Conservation (phyloP, 2,797 vertebrate genomes). For the Darevskia nairensis region DNA sequence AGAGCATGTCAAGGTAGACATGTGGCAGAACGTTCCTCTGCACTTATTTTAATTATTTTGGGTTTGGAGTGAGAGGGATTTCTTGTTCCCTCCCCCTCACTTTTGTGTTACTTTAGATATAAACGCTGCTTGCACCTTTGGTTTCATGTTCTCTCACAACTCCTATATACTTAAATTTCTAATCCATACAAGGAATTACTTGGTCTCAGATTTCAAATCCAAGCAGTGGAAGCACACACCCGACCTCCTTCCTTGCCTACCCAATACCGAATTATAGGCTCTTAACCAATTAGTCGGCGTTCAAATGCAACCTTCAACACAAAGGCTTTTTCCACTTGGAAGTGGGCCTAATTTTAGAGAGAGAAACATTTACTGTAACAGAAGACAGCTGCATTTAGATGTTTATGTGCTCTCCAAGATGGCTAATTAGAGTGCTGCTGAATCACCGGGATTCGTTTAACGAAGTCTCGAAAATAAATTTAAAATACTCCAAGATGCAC, state of each 20-base stretch:
- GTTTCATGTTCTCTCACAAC: background rate
- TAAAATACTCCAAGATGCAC: background rate
- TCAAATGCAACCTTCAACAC: background rate
- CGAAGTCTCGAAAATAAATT: background rate
- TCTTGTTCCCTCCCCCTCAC: background rate
- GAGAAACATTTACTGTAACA: constrained; percentile 5
- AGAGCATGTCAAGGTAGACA: background rate
- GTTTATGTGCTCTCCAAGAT: background rate
- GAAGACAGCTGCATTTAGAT: background rate
- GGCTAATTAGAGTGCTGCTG: constrained; percentile 14
- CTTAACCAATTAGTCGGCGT: constrained; percentile 17
- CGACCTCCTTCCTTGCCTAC: background rate
- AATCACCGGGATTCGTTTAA: background rate
- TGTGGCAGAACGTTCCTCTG: background rate
- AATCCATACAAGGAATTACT: background rate
- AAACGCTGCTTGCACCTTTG: background rate
- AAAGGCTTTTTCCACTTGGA: constrained; percentile 18
- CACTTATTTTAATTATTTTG: background rate
- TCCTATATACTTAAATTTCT: background rate
- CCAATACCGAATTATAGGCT: background rate
- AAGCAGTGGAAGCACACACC: background rate
- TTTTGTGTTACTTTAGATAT: background rate
- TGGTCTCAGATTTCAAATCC: constrained; percentile 7
- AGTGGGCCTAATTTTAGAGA: constrained; percentile 4
- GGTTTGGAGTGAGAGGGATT: background rate